Percentiles rank a stretch among this genome's conserved stretches.
These are phyloP conservation scores for Cataglyphis altisquamis DNA, from an alignment of 2,888 invertebrate species.

Conservation along the genomic window DNA sequence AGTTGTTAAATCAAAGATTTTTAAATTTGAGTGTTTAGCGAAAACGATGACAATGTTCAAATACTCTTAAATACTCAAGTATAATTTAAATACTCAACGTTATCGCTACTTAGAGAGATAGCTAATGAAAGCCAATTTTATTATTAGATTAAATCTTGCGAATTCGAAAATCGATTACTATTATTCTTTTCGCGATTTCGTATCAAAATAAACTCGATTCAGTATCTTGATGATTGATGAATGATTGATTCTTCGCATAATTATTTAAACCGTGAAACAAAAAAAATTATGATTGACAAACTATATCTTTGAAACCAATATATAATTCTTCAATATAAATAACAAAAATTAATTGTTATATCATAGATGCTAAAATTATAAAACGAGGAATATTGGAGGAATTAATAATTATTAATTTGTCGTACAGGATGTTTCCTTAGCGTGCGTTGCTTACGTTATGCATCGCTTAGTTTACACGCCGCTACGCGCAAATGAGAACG, in stretches of 20 bases:
- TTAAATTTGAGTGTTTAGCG: not conserved
- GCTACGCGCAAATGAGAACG: conserved; percentile 53
- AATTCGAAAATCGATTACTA: not conserved
- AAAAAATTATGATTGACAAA: not conserved
- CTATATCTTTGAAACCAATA: not conserved
- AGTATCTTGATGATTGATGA: not conserved
- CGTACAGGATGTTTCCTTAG: conserved; percentile 35
- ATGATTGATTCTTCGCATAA: not conserved
- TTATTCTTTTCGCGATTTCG: not conserved
- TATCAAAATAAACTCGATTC: not conserved
- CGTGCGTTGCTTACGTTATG: conserved; percentile 18
- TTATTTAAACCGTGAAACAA: not conserved
- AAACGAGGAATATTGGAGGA: conserved; percentile 6
- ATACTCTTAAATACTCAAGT: not conserved
- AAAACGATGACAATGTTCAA: not conserved
- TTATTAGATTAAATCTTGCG: not conserved
- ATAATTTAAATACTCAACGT: not conserved
- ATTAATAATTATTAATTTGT: conserved; percentile 12
- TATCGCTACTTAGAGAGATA: not conserved
- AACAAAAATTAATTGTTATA: not conserved
- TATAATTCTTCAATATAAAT: not conserved
- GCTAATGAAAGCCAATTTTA: not conserved
- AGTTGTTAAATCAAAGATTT: not conserved
- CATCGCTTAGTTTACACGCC: conserved; percentile 27
- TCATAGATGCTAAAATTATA: not conserved